phyloP scores from a whole-genome alignment of 2,888 invertebrate genomes.

The Fragum sueziense region DNA sequence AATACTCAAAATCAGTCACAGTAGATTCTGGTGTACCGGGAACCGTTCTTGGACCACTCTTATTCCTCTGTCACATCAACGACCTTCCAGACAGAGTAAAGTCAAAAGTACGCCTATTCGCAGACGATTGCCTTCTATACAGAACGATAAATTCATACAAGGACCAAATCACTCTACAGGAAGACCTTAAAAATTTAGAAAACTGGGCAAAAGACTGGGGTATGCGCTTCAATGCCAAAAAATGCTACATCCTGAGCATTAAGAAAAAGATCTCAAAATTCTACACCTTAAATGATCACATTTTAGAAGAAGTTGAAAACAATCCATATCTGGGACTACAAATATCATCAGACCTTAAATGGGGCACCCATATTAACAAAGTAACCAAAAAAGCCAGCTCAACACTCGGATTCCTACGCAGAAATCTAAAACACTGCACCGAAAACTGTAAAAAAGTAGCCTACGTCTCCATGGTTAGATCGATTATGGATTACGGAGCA shows the following conservation, averaged over 20 bases:
- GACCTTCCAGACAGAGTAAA: constrained; percentile 10
- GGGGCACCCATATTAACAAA: constrained; percentile 38
- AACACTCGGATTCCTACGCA: constrained; percentile 38
- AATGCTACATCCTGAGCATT: constrained; percentile 25
- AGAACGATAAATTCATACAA: neutral
- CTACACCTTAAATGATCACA: constrained; percentile 17
- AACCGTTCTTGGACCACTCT: neutral
- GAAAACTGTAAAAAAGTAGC: constrained; percentile 25
- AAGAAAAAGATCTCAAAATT: constrained; percentile 19
- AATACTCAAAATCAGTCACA: neutral
- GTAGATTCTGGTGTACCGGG: neutral
- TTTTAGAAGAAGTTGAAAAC: constrained; percentile 22
- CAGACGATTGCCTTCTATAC: constrained; percentile 10
- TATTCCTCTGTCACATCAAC: constrained; percentile 7
- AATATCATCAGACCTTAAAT: constrained; percentile 48
- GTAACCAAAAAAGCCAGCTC: constrained; percentile 45
- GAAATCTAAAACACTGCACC: constrained; percentile 44
- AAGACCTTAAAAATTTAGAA: constrained; percentile 15
- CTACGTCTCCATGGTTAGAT: constrained; percentile 29
- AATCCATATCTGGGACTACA: constrained; percentile 46
- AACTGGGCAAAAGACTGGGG: constrained; percentile 15
- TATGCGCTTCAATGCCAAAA: constrained; percentile 33
- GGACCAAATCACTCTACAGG: constrained; percentile 17
- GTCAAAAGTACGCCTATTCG: neutral
- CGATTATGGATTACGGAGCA: constrained; percentile 40